Conservation (phyloP, 2,113 vertebrate genomes). For the Corythornis madagascariensis region DNA sequence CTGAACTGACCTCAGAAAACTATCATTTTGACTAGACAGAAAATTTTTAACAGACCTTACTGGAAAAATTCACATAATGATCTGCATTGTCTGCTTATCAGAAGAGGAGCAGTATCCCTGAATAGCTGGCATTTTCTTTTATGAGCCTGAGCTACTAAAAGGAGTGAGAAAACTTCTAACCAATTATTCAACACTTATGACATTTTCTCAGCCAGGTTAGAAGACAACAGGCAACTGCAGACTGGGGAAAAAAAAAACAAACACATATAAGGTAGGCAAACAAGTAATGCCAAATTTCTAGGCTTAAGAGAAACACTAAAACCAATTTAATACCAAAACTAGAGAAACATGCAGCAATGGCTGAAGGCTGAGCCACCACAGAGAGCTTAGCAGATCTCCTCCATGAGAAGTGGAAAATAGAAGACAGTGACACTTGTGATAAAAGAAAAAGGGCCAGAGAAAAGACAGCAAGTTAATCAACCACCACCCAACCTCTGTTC, state of each 20-base stretch:
- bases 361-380: rapidly evolving
- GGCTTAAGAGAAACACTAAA: background rate
- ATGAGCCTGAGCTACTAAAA: background rate
- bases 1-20: background rate
- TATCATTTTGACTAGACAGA: background rate
- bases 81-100: background rate
- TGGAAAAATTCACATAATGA: background rate
- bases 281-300: background rate
- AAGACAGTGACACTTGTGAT: background rate
- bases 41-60: background rate
- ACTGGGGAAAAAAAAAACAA: background rate
- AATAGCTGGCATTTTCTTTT: background rate
- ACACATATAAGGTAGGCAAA: background rate
- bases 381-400: background rate
- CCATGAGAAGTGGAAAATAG: background rate
- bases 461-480: background rate
- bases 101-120: background rate
- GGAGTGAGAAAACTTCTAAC: background rate
- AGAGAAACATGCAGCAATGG: background rate
- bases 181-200: background rate
- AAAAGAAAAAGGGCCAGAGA: background rate
- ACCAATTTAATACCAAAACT: background rate
- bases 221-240: background rate
- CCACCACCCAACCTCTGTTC: background rate
- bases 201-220: background rate